phyloP scores from a whole-genome alignment of 2,113 vertebrate species.

The Aspidoscelis tigris region DNA sequence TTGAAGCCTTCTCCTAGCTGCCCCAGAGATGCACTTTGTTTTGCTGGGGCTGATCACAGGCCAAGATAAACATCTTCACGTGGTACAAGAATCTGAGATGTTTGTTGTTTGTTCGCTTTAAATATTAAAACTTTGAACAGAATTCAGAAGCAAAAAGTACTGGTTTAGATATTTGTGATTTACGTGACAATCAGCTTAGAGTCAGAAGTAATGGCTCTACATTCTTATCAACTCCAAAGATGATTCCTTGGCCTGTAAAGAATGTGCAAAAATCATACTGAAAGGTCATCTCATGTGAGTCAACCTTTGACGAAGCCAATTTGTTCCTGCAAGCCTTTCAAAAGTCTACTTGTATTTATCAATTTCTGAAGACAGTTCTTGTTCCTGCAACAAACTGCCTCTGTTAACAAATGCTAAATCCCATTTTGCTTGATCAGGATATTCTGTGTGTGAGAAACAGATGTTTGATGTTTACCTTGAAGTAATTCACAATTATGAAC shows the following conservation, averaged over 20 bases:
- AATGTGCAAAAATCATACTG: not conserved
- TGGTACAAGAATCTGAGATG: no score
- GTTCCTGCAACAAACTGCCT: not conserved
- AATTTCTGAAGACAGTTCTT: conserved; percentile 27
- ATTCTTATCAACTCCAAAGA: not conserved
- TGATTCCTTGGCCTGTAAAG: not conserved
- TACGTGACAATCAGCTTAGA: not conserved
- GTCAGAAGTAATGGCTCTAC: not conserved
- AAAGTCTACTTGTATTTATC: conserved; percentile 9
- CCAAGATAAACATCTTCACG: no score
- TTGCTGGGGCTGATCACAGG: no score
- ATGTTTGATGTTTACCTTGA: conserved; percentile 66
- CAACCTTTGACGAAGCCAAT: not conserved
- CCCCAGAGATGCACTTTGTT: no score
- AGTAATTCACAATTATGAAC: conserved; percentile 56
- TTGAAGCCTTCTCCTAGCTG: no score
- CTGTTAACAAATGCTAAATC: conserved; percentile 51
- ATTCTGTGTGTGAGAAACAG: conserved; percentile 53
- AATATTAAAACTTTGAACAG: no score
- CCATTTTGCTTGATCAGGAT: conserved; percentile 43
- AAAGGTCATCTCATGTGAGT: not conserved
- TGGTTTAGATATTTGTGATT: not conserved
- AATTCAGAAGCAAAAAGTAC: no score
- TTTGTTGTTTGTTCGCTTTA: no score
- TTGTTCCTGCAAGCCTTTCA: not conserved